phyloP scores from a whole-genome alignment of 2,888 invertebrate species.

The Pammene fasciana region DNA sequence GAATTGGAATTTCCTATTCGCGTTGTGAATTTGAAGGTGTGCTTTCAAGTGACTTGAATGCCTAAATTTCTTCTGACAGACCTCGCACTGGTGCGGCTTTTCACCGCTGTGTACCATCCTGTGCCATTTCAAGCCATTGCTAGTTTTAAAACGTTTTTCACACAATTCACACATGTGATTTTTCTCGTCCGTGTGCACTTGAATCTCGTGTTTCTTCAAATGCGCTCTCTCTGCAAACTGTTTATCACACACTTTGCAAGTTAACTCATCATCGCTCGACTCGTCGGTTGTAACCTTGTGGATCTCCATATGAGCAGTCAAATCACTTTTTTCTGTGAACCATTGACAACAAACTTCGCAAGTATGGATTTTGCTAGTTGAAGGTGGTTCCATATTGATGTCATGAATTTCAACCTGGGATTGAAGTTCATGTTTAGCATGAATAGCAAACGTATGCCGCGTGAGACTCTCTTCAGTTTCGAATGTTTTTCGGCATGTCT shows the following conservation, averaged over 20 bases:
- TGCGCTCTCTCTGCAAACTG: neutral
- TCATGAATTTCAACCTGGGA: slow-evolving; percentile 1
- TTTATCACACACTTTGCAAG: slow-evolving; percentile 8
- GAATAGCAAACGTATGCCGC: slow-evolving; percentile 11
- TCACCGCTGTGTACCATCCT: slow-evolving; percentile 18
- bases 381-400: neutral
- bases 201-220: slow-evolving; percentile 7
- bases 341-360: slow-evolving; percentile 18
- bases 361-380: slow-evolving; percentile 4
- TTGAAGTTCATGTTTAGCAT: slow-evolving; percentile 12
- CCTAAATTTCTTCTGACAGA: slow-evolving; percentile 13
- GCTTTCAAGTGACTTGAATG: slow-evolving; percentile 6
- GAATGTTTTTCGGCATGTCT: slow-evolving; percentile 16
- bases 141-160: slow-evolving; percentile 14
- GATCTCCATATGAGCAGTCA: slow-evolving; percentile 1
- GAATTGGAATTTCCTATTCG: slow-evolving; percentile 9
- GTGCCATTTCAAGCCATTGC: slow-evolving; percentile 16
- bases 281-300: slow-evolving; percentile 12
- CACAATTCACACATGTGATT: slow-evolving; percentile 3
- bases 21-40: slow-evolving; percentile 13
- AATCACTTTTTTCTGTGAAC: slow-evolving; percentile 7
- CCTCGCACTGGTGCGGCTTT: slow-evolving; percentile 1
- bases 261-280: neutral
- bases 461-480: slow-evolving; percentile 5
- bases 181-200: slow-evolving; percentile 5